phyloP scores from a whole-genome alignment of 2,888 invertebrate genomes.

The Latrodectus hesperus region DNA sequence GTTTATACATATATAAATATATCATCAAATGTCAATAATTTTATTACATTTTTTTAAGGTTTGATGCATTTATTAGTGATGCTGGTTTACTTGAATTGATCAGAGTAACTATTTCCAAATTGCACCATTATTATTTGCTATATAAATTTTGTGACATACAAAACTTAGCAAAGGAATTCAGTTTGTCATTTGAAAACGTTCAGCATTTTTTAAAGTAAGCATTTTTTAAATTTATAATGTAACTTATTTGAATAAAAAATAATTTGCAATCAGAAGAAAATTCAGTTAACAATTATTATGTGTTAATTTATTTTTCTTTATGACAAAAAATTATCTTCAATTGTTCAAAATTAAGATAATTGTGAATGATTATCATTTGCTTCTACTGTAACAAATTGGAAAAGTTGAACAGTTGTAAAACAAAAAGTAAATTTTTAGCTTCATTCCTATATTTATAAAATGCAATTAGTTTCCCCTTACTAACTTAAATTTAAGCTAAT shows the following conservation, averaged over 20 bases:
- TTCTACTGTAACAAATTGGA: background rate
- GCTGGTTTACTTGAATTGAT: constrained; percentile 45
- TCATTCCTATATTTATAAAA: too few relatives aligned
- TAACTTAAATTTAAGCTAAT: too few relatives aligned
- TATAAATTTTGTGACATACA: constrained; percentile 29
- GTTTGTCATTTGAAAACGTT: constrained; percentile 28
- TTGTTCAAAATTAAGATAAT: background rate
- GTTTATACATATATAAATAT: background rate
- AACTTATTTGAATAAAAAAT: background rate
- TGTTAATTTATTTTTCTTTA: background rate
- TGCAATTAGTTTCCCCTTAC: too few relatives aligned
- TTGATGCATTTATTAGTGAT: constrained; percentile 45
- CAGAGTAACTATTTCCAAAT: constrained; percentile 13
- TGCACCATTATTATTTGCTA: constrained; percentile 48
- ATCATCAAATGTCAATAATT: background rate
- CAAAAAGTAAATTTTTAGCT: too few relatives aligned
- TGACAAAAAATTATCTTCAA: background rate
- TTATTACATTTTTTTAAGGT: constrained; percentile 6
- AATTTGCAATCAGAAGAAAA: background rate
- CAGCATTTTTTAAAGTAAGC: constrained; percentile 23
- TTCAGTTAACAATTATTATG: too few relatives aligned
- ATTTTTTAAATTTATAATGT: background rate
- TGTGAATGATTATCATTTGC: background rate
- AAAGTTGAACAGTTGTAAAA: too few relatives aligned
- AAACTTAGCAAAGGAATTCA: constrained; percentile 6